Evolutionary conservation across 30 jellyfish, hydroid and myxozoan species (phyloP), one percentile per base, ranked within the genome.

Genomic region (Nemopilema nomurai): DNA sequence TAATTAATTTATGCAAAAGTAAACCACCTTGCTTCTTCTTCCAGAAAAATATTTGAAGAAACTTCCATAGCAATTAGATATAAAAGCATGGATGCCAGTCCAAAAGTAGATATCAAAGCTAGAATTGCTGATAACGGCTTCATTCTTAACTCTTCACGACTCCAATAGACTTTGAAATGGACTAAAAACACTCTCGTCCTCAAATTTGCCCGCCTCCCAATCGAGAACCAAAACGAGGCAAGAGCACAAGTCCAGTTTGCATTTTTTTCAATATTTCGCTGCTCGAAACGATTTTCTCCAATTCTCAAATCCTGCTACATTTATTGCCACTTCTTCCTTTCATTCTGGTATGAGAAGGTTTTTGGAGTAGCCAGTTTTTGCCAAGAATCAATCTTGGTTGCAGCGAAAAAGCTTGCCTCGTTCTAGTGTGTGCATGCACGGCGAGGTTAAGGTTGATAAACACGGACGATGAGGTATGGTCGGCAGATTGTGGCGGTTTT

Each of bases 61-160:
- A 73, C 78, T 66, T 84, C 87, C 22, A 25, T 74, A 1, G 87
- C 52, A 63, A 84, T 83, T 4, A 76, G 51, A 69, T 62, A 84
- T 22, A 84, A 82, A n/a, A 68, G 23, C 50, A 68, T 18, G 24
- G 95, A 65, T 31, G 95, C 84, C 18, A 62, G 29, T 49, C 28
- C 52, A 86, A 86, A 86, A 23, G 76, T 86, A 64, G 79, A 52
- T 4, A 78, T 17, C 7, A 86, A 51, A 16, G 84, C 69, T 26
- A 67, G 18, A 29, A 78, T 30, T 13, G 95, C 95, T 18, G 67
- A 28, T 19, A 28, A n/a, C 18, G 94, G 88, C 69, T 69, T 85
- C 94, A 85, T 85, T 65, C 33, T 32, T 8, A 33, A 16, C 28
- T 71, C 64, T 6, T 6, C 7, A 1, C 65, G 13, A 41, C 9